A percentile compares a stretch with the other conserved stretches of the same genome.
Conservation (phyloP, 2,797 vertebrate species). For the Bryconaethiops microstoma region DNA sequence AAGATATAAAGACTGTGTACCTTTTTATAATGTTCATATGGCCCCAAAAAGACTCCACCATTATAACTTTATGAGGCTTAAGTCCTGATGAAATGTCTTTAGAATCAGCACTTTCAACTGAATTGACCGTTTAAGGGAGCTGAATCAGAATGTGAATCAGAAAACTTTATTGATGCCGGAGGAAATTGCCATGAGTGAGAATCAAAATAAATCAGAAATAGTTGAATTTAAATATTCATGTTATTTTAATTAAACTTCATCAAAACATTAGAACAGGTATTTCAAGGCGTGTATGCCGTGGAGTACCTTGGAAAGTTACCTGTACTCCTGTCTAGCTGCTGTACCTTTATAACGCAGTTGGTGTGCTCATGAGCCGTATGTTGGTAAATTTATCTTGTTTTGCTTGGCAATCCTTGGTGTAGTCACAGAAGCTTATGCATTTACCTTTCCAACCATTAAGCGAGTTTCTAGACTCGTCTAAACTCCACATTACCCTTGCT, state of each 20-base stretch:
- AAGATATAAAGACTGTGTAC: no score
- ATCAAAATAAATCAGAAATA: no score
- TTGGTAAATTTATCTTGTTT: background rate
- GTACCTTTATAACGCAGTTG: background rate
- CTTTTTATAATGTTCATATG: no score
- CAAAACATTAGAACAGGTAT: background rate
- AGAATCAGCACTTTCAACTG: no score
- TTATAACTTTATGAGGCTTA: no score
- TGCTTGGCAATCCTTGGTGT: background rate
- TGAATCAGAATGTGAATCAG: no score
- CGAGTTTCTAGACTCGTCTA: background rate
- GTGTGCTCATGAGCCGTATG: background rate
- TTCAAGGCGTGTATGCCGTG: background rate
- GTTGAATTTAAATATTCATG: background rate
- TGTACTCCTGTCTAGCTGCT: background rate
- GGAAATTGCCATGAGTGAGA: background rate
- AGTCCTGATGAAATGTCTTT: no score
- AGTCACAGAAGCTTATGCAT: conserved; percentile 15
- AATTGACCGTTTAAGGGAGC: no score
- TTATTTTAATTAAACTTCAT: no score
- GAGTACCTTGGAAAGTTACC: background rate
- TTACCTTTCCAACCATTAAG: conserved; percentile 31
- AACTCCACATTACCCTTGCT: conserved; percentile 30
- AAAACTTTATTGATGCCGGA: no score
- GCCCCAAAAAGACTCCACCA: no score